Conservation (phyloP, 2,113 vertebrate genomes). For the Pungitius pungitius region DNA sequence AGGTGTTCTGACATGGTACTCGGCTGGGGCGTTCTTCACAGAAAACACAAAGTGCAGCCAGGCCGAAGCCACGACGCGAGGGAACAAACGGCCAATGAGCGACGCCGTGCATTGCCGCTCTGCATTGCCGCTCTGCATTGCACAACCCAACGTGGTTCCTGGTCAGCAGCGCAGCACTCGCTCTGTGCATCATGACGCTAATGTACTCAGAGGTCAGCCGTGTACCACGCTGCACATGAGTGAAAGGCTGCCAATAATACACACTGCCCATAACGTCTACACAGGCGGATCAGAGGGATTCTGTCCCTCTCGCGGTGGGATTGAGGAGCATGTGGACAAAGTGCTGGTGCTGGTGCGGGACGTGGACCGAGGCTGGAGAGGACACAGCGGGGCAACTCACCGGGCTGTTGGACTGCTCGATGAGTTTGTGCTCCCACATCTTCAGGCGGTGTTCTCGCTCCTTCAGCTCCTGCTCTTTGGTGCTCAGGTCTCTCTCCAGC, state of each 20-base stretch:
- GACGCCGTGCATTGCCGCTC: neutral
- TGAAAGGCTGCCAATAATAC: conserved; percentile 1
- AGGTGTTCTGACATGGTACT: neutral
- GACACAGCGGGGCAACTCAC: conserved; percentile 82
- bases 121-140: too few species aligned
- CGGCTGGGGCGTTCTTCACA: neutral
- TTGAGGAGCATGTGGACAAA: neutral
- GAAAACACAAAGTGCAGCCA: conserved; percentile 3
- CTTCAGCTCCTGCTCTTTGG: conserved; percentile 97
- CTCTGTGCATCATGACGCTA: conserved; percentile 21
- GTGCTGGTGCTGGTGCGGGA: neutral
- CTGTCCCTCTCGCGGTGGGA: neutral
- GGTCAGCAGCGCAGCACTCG: neutral
- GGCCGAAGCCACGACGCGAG: neutral
- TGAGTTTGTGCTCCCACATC: conserved; percentile 98
- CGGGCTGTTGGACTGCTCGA: conserved; percentile 94
- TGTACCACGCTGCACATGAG: conserved; percentile 16
- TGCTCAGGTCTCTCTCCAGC: conserved; percentile 97
- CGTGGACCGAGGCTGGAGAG: conserved; percentile 27
- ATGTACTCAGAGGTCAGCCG: conserved; percentile 9
- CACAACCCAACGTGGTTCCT: neutral
- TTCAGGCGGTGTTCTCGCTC: conserved; percentile 92
- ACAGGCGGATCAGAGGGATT: conserved; percentile 13
- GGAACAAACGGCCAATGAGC: neutral
- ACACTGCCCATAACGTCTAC: conserved; percentile 8